Percentiles rank a stretch among this genome's conserved stretches.
These are phyloP conservation scores for Nemapogon koenigi DNA, from an alignment of 2,888 invertebrate species.

Conservation along the genomic window DNA sequence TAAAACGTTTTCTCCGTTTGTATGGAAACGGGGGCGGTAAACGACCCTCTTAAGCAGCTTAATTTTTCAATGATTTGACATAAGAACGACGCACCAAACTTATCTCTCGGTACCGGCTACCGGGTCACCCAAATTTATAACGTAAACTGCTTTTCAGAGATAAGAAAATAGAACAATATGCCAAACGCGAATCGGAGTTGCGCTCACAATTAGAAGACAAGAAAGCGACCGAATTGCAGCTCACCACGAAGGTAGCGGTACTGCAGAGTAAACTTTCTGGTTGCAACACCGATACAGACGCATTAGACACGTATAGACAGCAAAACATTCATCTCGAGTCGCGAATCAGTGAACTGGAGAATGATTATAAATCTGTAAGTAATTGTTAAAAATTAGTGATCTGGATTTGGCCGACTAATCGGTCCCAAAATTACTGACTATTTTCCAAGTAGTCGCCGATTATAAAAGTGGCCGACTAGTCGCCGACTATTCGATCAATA, in stretches of 20 bases:
- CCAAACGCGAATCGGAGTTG: constrained; percentile 45
- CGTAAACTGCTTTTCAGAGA: constrained; percentile 42
- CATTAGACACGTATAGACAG: constrained; percentile 36
- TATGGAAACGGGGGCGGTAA: too few species aligned
- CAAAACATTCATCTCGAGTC: constrained; percentile 39
- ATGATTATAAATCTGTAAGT: constrained; percentile 42
- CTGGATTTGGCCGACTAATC: too few species aligned
- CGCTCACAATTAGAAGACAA: constrained; percentile 43
- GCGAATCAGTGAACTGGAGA: constrained; percentile 35
- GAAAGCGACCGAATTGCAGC: constrained; percentile 44
- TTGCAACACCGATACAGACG: constrained; percentile 31
- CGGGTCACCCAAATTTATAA: too few species aligned
- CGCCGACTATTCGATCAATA: too few species aligned
- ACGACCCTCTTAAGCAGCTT: too few species aligned
- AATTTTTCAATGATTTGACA: too few species aligned
- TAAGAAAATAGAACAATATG: constrained; percentile 44
- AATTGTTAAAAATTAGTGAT: not conserved
- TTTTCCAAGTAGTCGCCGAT: too few species aligned
- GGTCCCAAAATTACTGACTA: too few species aligned
- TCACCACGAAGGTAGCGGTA: constrained; percentile 41
- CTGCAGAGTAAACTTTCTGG: constrained; percentile 43
- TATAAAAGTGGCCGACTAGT: too few species aligned
- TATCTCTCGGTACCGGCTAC: too few species aligned
- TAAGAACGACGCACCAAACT: too few species aligned
- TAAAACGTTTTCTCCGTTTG: too few species aligned